Evolutionary conservation across 2,888 invertebrate genomes (phyloP).

Genomic region (Conus canariensis): DNA sequence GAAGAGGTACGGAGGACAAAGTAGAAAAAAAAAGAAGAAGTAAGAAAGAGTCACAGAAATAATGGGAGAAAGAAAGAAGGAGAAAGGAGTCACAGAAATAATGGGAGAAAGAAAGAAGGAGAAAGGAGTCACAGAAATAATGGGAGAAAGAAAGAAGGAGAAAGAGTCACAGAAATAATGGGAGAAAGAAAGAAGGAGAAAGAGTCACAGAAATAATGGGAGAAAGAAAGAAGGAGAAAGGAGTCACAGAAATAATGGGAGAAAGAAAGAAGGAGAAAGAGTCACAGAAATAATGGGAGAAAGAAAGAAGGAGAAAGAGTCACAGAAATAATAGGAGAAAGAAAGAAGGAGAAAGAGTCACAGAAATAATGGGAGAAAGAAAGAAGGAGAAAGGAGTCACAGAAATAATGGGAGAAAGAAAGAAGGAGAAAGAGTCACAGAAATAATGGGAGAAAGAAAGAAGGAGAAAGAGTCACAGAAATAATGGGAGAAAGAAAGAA

Average conservation of each 20-base stretch:
- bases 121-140: not conserved
- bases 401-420: not conserved
- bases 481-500: conserved; percentile 3
- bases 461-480: not conserved
- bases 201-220: conserved; percentile 3
- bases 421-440: not conserved
- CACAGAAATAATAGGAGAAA: not conserved
- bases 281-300: not conserved
- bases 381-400: not conserved
- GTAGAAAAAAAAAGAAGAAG: not conserved
- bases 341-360: not conserved
- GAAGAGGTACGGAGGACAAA: not conserved
- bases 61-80: not conserved
- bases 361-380: conserved; percentile 18
- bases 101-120: not conserved
- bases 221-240: not conserved
- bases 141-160: not conserved
- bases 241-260: no score
- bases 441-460: not conserved
- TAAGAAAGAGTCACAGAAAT: not conserved
- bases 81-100: not conserved
- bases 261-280: not conserved
- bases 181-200: not conserved
- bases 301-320: not conserved
- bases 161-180: no score